Evolutionary conservation across 2,888 invertebrate species (phyloP), one percentile per base, ranked within the genome.

Genomic region (Griposia aprilina): DNA sequence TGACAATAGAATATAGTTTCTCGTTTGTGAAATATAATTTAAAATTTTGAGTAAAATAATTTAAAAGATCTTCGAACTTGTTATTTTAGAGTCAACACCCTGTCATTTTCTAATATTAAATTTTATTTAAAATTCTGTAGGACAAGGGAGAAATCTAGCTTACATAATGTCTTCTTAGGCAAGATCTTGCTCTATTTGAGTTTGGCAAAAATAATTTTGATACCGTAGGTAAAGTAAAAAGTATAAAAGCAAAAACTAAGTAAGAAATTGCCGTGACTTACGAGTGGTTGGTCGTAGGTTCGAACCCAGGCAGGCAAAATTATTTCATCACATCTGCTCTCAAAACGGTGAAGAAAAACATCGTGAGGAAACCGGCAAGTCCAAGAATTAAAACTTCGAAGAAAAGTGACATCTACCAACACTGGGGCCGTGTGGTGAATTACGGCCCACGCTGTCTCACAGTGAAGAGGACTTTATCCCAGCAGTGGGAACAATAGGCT

Each of bases 1-100:
- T 81, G 79, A n/a, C 15, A 73, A 50, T 52, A 15, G 10, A 45
- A 45, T 23, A 5, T n/a, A 26, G 23, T 70, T 60, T 41, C 20
- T 50, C 5, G 55, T 78, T 52, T 26, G 26, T 23, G n/a, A 59
- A 23, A 50, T 48, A 20, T 50, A 20, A 20, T 26, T 20, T 17
- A 20, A 41, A 20, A 45, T 26, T 20, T 23, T 5, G 1, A 26
- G 11, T 11, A n/a, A 20, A 70, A 8, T 65, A 4, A 5, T n/a
- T 45, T 66, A 17, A 17, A 26, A 41, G 15, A 17, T n/a, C 2
- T 15, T 17, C 2, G 65, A n/a, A 45, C 5, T 13, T 41, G 41
- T 15, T 13, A 30, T n/a, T n/a, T 17, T 7, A 5, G 1, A 36
- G 52, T 4, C 23, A 6, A 36, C 30, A 41, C 7, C 7, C 23